Evolutionary conservation across 2,888 invertebrate species (phyloP).

Genomic region (Nephrotoma flavescens): DNA sequence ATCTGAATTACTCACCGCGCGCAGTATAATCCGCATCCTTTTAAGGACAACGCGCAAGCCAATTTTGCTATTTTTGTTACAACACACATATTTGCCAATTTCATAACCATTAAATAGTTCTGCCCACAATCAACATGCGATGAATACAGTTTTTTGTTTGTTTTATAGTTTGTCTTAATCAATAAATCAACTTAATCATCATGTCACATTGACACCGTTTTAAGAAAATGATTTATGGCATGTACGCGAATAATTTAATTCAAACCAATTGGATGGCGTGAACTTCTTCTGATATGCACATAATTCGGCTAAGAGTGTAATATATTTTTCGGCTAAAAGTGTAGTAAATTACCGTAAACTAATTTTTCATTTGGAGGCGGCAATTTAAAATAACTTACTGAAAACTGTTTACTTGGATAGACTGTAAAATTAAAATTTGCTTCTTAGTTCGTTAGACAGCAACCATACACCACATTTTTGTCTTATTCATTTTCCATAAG

Average conservation of each 20-base stretch:
- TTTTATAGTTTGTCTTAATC: not conserved
- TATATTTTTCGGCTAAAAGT: too few relatives aligned
- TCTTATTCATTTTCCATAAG: too few relatives aligned
- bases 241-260: not conserved
- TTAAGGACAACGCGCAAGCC: not conserved
- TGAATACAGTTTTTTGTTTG: not conserved
- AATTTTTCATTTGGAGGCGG: too few relatives aligned
- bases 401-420: too few relatives aligned
- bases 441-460: too few relatives aligned
- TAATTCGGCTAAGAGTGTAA: too few relatives aligned
- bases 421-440: too few relatives aligned
- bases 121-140: not conserved
- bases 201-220: not conserved
- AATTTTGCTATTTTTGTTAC: not conserved
- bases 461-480: too few relatives aligned
- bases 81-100: not conserved
- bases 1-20: not conserved
- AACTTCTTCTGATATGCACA: too few relatives aligned
- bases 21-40: not conserved
- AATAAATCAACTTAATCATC: not conserved
- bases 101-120: not conserved
- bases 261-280: not conserved
- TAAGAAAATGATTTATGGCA: not conserved
- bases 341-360: too few relatives aligned
- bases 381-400: too few relatives aligned